These are phyloP conservation scores for Rotaria socialis DNA, from an alignment of 2,888 invertebrate genomes.

Conservation along the genomic window DNA sequence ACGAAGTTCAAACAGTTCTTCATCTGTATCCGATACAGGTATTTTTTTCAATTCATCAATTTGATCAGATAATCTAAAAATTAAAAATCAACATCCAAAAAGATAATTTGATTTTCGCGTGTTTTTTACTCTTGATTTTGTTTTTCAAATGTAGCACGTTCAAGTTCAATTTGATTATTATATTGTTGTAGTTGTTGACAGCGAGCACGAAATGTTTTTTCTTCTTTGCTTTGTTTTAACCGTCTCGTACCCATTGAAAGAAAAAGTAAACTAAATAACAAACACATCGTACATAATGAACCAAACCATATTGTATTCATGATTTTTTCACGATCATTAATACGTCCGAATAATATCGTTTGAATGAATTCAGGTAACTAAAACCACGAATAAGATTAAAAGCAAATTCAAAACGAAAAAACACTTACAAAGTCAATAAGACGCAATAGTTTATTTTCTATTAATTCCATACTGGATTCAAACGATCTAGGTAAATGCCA, in stretches of 20 bases:
- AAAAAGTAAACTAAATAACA: not conserved
- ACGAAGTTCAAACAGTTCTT: slow-evolving; percentile 1
- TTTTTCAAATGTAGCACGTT: slow-evolving; percentile 31
- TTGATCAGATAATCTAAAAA: not conserved
- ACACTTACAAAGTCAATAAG: not conserved
- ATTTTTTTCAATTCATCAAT: slow-evolving; percentile 13
- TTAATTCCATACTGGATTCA: not conserved
- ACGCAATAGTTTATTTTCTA: not conserved
- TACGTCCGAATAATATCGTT: not conserved
- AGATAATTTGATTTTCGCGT: not conserved
- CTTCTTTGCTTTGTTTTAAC: slow-evolving; percentile 24
- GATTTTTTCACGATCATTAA: not conserved
- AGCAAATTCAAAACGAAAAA: not conserved
- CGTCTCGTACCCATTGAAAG: not conserved
- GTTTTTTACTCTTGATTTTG: slow-evolving; percentile 21
- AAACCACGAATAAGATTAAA: not conserved
- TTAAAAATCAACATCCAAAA: not conserved
- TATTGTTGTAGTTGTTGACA: slow-evolving; percentile 33
- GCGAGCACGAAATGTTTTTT: not conserved
- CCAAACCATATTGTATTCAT: not conserved
- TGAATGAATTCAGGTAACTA: slow-evolving; percentile 10
- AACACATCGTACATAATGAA: not conserved
- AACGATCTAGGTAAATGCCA: slow-evolving; percentile 11
- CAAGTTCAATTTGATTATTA: slow-evolving; percentile 32
- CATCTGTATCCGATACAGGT: not conserved